phyloP scores from a whole-genome alignment of 2,113 vertebrate genomes.

The Ctenomys sociabilis region DNA sequence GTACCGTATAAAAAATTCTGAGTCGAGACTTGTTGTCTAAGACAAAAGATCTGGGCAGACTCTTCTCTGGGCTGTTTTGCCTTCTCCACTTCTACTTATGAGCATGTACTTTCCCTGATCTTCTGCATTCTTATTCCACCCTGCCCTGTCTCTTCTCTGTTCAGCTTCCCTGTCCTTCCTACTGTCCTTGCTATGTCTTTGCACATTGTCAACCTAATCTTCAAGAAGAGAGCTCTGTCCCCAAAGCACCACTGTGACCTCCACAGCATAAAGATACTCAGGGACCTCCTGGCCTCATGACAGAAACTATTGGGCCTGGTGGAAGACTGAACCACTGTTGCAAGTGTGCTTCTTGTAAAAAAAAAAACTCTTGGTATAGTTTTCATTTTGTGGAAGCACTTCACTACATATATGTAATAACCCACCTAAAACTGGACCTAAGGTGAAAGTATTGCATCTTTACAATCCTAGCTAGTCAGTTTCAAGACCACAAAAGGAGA shows the following conservation, averaged over 20 bases:
- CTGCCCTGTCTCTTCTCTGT: not conserved
- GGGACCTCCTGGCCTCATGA: not conserved
- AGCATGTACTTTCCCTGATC: not conserved
- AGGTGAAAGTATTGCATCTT: not conserved
- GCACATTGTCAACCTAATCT: not conserved
- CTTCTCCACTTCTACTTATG: not conserved
- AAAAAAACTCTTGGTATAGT: not conserved
- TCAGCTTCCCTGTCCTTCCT: not conserved
- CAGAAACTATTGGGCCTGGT: not conserved
- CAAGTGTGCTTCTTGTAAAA: not conserved
- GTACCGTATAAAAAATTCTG: not conserved
- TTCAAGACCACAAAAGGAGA: not conserved
- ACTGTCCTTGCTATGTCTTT: not conserved
- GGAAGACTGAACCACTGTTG: not conserved
- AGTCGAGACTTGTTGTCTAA: not conserved
- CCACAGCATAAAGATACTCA: not conserved
- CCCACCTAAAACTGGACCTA: not conserved
- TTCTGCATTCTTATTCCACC: not conserved
- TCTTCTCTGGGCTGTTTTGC: not conserved
- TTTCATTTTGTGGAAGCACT: slow-evolving; percentile 16
- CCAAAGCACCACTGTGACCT: not conserved
- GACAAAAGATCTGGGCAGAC: not conserved
- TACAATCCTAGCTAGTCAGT: not conserved
- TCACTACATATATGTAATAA: not conserved
- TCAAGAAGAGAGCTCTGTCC: not conserved